These are phyloP conservation scores for Platyura marginata DNA, from an alignment of 1,140 invertebrate species.

Conservation along the genomic window DNA sequence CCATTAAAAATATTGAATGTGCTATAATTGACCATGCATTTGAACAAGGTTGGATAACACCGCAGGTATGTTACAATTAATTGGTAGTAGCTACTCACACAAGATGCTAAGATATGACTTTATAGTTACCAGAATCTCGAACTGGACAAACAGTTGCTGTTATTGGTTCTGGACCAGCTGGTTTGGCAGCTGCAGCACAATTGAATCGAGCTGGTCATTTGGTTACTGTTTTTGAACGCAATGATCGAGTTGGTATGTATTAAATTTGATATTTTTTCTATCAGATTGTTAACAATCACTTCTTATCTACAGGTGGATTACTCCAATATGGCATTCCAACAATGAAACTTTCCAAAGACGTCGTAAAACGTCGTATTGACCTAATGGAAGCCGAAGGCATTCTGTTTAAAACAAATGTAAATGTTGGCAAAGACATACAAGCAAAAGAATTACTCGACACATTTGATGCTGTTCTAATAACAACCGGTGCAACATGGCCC, in stretches of 20 bases:
- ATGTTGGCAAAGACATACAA: slow-evolving; percentile 83
- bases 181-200: slow-evolving; percentile 92
- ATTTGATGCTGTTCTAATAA: slow-evolving; percentile 79
- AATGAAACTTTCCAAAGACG: slow-evolving; percentile 89
- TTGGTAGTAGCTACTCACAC: not conserved
- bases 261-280: too few species aligned
- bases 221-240: slow-evolving; percentile 92
- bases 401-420: slow-evolving; percentile 69
- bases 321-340: slow-evolving; percentile 96
- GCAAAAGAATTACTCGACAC: slow-evolving; percentile 42
- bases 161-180: slow-evolving; percentile 91
- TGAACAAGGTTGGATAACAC: slow-evolving; percentile 86
- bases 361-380: slow-evolving; percentile 77
- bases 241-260: slow-evolving; percentile 59
- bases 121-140: slow-evolving; percentile 27
- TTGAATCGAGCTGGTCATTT: slow-evolving; percentile 76
- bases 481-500: slow-evolving; percentile 91
- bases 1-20: slow-evolving; percentile 98
- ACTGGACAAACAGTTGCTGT: slow-evolving; percentile 80
- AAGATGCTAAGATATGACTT: not conserved
- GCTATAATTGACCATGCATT: slow-evolving; percentile 98
- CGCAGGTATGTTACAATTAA: slow-evolving; percentile 28
- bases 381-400: slow-evolving; percentile 84
- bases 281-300: too few species aligned
- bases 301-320: slow-evolving; percentile 55